phyloP scores from a whole-genome alignment of 1,140 invertebrate genomes.

The Littorina saxatilis region DNA sequence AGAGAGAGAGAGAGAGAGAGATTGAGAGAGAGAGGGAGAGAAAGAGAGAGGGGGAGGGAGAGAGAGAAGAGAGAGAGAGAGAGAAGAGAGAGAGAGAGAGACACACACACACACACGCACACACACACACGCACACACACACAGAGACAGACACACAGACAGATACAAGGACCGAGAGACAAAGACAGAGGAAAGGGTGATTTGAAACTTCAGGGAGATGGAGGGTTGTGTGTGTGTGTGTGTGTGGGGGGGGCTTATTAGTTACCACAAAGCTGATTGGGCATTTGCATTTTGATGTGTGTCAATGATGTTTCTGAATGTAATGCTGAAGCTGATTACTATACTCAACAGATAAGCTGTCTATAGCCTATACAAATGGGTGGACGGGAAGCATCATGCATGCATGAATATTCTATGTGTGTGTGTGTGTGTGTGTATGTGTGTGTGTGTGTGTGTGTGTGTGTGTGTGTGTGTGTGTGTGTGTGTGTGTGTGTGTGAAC shows the following conservation, averaged over 20 bases:
- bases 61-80: not conserved
- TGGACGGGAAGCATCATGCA: too few species aligned
- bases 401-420: too few species aligned
- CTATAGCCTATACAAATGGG: too few species aligned
- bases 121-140: not conserved
- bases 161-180: not conserved
- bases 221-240: not conserved
- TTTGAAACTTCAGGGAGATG: not conserved
- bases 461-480: not conserved
- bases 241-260: not conserved
- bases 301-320: too few species aligned
- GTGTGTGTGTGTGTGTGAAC: too few species aligned
- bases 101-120: not conserved
- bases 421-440: slow-evolving; percentile 1
- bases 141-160: not conserved
- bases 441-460: slow-evolving; percentile 4
- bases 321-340: too few species aligned
- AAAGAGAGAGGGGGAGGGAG: not conserved
- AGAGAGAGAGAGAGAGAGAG: too few species aligned
- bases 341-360: too few species aligned
- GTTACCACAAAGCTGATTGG: too few species aligned
- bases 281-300: not conserved
- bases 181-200: not conserved
- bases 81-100: not conserved
- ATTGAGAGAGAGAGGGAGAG: too few species aligned